phyloP scores from a whole-genome alignment of 1,140 invertebrate species.

The Radopholus similis region DNA sequence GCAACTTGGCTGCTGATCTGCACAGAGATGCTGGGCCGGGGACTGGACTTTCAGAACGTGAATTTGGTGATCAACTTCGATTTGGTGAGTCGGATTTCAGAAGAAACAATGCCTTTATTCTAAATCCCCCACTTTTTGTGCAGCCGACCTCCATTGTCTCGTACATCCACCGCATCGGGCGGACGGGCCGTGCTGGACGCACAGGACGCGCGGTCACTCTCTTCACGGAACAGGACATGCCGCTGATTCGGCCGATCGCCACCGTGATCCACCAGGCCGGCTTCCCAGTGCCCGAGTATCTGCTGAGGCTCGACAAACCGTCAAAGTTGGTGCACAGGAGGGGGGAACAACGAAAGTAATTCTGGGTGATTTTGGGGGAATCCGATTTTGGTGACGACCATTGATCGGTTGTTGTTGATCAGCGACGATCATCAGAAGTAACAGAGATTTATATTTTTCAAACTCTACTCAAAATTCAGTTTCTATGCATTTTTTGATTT shows the following conservation, averaged over 20 bases:
- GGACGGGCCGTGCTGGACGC: constrained; percentile 84
- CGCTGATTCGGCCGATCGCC: constrained; percentile 52
- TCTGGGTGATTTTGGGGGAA: too few relatives aligned
- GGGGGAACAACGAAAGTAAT: too few relatives aligned
- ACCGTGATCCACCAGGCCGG: constrained; percentile 56
- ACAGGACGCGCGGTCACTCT: constrained; percentile 66
- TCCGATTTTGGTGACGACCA: too few relatives aligned
- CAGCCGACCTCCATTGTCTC: constrained; percentile 78
- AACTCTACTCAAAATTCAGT: not conserved
- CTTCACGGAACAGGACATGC: constrained; percentile 64
- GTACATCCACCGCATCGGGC: constrained; percentile 86
- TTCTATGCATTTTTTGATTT: not conserved
- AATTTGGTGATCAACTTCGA: constrained; percentile 97
- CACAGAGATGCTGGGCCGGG: constrained; percentile 91
- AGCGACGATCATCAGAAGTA: too few relatives aligned
- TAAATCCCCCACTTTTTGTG: not conserved
- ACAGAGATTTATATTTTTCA: not conserved
- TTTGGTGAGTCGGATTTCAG: constrained; percentile 64
- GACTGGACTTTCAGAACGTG: constrained; percentile 94
- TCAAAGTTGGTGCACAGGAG: constrained; percentile 36
- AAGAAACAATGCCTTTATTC: not conserved
- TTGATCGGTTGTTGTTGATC: too few relatives aligned
- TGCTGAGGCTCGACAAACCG: constrained; percentile 46
- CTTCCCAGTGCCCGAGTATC: constrained; percentile 56
- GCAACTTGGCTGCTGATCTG: constrained; percentile 93